Evolutionary conservation across 30 jellyfish, hydroid and myxozoan species (phyloP).

Genomic region (Aurelia aurita): DNA sequence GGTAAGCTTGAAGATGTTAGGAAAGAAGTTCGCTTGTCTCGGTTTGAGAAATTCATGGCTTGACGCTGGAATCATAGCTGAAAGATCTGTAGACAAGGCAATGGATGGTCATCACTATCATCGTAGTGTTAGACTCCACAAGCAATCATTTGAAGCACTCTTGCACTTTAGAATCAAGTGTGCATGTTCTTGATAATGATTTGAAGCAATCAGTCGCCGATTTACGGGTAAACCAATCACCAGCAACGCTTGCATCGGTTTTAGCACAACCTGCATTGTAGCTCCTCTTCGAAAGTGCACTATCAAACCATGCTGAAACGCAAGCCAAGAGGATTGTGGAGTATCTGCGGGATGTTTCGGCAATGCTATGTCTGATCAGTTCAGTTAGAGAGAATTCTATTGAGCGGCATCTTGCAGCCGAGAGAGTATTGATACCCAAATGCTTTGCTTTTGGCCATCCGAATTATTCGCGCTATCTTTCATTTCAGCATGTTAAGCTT

Average conservation of each 20-base stretch:
- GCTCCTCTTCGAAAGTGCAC: background rate
- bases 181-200: conserved; percentile 29
- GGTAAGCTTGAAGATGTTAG: conserved; percentile 25
- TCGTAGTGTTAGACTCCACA: conserved; percentile 42
- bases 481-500: conserved; percentile 52
- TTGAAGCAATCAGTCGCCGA: conserved; percentile 15
- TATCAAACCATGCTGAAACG: conserved; percentile 9
- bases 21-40: conserved; percentile 47
- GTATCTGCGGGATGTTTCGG: too few species aligned
- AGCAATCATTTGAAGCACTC: conserved; percentile 39
- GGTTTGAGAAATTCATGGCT: conserved; percentile 44
- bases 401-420: conserved; percentile 61
- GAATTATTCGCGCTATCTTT: conserved; percentile 39
- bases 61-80: conserved; percentile 37
- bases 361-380: conserved; percentile 10
- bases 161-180: conserved; percentile 43
- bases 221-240: conserved; percentile 1
- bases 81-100: conserved; percentile 29
- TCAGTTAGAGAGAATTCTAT: conserved; percentile 32
- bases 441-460: conserved; percentile 58
- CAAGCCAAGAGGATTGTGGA: too few species aligned
- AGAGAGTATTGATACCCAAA: conserved; percentile 22
- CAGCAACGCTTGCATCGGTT: conserved; percentile 13
- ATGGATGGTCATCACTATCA: conserved; percentile 47
- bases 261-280: background rate